A percentile compares a stretch with the other conserved stretches of the same genome.
Conservation (phyloP, 2,113 vertebrate genomes). For the Antechinus stuartii region DNA sequence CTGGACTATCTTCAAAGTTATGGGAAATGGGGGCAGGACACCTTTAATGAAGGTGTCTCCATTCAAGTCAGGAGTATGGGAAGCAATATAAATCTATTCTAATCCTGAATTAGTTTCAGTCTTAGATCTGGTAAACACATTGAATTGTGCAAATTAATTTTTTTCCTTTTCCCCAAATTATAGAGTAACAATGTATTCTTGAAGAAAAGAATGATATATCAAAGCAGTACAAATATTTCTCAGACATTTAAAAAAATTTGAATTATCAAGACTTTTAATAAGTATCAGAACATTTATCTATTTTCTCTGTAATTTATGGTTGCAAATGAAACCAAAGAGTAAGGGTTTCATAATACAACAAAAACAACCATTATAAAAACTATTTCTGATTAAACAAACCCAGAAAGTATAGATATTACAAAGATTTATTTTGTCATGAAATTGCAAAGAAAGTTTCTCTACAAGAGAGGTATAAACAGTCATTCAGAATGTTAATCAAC, state of each 20-base stretch:
- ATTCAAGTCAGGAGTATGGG: not conserved
- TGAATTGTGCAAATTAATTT: not conserved
- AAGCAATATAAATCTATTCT: not conserved
- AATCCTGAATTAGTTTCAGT: not conserved
- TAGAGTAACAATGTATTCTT: not conserved
- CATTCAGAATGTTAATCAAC: slow-evolving; percentile 1
- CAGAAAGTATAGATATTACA: not conserved
- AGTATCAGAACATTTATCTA: not conserved
- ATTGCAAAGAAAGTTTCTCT: slow-evolving; percentile 46
- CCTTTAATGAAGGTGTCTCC: not conserved
- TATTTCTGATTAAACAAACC: slow-evolving; percentile 42
- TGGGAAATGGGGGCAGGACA: not conserved
- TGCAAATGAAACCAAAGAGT: slow-evolving; percentile 16
- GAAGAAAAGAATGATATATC: not conserved
- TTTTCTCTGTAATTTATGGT: slow-evolving; percentile 38
- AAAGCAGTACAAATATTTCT: not conserved
- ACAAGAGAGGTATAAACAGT: not conserved
- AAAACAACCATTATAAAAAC: not conserved
- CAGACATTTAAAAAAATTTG: not conserved
- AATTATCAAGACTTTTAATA: slow-evolving; percentile 12
- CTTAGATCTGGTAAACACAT: not conserved
- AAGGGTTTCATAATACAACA: slow-evolving; percentile 25
- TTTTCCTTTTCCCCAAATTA: not conserved
- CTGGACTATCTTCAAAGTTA: not conserved
- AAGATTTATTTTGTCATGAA: not conserved